Evolutionary conservation across 2,888 invertebrate species (phyloP), one percentile per base, ranked within the genome.

Genomic region (Magallana nippona): DNA sequence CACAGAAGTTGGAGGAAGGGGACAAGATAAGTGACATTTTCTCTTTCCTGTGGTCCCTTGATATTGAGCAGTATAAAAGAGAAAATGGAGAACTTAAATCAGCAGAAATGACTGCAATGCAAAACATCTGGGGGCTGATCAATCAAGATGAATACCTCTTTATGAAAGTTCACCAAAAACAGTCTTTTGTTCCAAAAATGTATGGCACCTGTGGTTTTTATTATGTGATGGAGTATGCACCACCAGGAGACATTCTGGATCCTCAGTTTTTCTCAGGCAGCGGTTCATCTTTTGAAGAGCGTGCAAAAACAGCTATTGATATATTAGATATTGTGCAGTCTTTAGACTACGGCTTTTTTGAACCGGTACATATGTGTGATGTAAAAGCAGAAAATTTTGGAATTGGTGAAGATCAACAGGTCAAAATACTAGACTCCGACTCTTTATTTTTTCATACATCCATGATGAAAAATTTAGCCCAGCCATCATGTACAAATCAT

Each of bases 301-400:
- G 92, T 62, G 92, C 90, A 2, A 83, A 87, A 19, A 82, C 91
- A 19, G 93, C 93, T 3, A 79, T 93, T 11, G 95, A 95, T 94
- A 95, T 96, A 32, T 92, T 96, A 87, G 96, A 96, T 89, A 94
- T 96, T 44, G 90, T 96, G 3, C 95, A 95, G 81, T 95, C 95
- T 86, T 92, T 96, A 79, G 96, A 96, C 77, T 94, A 85, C 10
- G 95, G 94, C 62, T 95, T 96, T 86, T 95, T 95, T 1, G 96
- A 96, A 89, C 96, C 96, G 0, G 95, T 96, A 85, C 95, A 96
- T 90, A 93, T 96, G 44, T 97, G 97, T 93, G 96, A 96, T 94
- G 95, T 96, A 0, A 96, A 96, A 93, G 94, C 96, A 86, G 95
- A 95, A 85, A 96, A 96, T 91, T 96, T 96, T 93, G 96, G 96